Conservation (phyloP, 2,888 invertebrate species). For the Nasonia oneida region DNA sequence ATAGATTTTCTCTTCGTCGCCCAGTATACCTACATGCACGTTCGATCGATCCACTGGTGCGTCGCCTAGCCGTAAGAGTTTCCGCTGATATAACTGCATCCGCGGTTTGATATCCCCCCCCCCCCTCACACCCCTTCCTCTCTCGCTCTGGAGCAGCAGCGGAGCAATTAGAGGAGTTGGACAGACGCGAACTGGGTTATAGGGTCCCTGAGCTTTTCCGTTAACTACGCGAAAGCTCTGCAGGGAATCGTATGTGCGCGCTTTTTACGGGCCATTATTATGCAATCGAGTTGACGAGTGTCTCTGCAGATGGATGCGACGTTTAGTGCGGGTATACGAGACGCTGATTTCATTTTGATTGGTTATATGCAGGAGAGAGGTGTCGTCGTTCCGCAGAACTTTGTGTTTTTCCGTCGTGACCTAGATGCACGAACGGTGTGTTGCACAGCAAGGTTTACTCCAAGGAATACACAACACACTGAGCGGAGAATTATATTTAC, state of each 20-base stretch:
- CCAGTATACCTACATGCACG: background rate
- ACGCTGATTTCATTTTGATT: background rate
- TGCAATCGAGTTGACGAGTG: slow-evolving; percentile 40
- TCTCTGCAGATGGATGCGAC: background rate
- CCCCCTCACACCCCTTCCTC: background rate
- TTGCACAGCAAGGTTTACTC: background rate
- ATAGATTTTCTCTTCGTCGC: slow-evolving; percentile 33
- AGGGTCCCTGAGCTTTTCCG: slow-evolving; percentile 17
- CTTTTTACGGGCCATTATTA: slow-evolving; percentile 56
- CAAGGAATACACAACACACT: background rate
- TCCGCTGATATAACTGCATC: background rate
- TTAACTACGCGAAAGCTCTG: background rate
- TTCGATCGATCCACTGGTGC: slow-evolving; percentile 35
- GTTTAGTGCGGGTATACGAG: background rate
- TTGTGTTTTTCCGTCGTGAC: background rate
- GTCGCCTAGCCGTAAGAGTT: slow-evolving; percentile 13
- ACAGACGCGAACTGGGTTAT: slow-evolving; percentile 34
- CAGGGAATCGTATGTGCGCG: background rate
- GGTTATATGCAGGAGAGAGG: background rate
- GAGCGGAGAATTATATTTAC: background rate
- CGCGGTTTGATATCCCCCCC: slow-evolving; percentile 18
- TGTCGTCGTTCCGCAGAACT: too few species aligned
- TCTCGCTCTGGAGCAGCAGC: background rate
- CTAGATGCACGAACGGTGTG: background rate
- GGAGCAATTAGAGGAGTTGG: slow-evolving; percentile 41